Evolutionary conservation across 2,797 vertebrate species (phyloP).

Genomic region (Tapera naevia): DNA sequence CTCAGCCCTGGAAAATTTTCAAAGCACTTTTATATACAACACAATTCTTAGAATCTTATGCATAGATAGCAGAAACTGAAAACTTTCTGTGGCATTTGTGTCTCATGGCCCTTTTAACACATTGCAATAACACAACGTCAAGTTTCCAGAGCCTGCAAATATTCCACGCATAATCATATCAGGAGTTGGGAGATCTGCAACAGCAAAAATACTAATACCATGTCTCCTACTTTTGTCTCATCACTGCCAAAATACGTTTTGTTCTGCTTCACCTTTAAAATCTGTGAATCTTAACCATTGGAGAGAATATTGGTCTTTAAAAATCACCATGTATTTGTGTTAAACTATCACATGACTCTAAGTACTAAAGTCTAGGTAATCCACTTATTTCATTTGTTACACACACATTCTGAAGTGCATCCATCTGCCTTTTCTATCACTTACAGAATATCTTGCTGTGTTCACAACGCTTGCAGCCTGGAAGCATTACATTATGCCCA

Average conservation of each 20-base stretch:
- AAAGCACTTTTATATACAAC: not conserved
- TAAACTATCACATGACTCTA: not conserved
- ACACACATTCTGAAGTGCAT: not conserved
- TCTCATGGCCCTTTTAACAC: not conserved
- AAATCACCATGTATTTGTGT: not conserved
- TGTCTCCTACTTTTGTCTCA: not conserved
- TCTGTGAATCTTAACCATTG: not conserved
- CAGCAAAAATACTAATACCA: not conserved
- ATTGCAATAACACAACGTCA: not conserved
- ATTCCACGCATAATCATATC: not conserved
- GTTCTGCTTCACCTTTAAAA: not conserved
- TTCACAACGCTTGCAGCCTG: not conserved
- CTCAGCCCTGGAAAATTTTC: not conserved
- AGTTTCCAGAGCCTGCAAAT: not conserved
- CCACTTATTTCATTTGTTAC: not conserved
- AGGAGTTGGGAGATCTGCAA: not conserved
- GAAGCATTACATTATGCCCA: not conserved
- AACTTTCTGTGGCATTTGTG: not conserved
- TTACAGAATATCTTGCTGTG: not conserved
- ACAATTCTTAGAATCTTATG: not conserved
- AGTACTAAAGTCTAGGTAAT: not conserved
- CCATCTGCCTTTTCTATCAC: not conserved
- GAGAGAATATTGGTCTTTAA: not conserved
- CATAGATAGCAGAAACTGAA: not conserved
- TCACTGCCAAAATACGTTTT: not conserved